phyloP scores from a whole-genome alignment of 2,888 invertebrate genomes.

The Eupithecia dodoneata region DNA sequence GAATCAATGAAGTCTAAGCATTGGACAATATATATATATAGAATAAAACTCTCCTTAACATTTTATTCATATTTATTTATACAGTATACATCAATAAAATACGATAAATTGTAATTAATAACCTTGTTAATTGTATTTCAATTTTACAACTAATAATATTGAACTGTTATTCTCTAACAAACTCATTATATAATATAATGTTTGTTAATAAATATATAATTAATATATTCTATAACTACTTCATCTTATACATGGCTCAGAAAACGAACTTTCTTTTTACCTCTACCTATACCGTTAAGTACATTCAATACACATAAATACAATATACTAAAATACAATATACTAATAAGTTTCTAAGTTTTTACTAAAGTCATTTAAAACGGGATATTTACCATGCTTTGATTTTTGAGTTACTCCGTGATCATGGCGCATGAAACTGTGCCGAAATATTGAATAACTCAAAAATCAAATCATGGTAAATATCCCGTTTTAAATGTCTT shows the following conservation, averaged over 20 bases:
- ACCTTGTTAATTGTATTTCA: slow-evolving; percentile 56
- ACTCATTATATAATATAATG: slow-evolving; percentile 51
- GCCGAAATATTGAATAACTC: too few species aligned
- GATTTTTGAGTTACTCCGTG: too few species aligned
- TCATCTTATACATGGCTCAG: slow-evolving; percentile 56
- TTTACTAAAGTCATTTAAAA: too few species aligned
- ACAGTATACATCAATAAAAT: slow-evolving; percentile 74
- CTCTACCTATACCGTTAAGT: slow-evolving; percentile 38
- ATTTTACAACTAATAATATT: slow-evolving; percentile 38
- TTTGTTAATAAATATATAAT: slow-evolving; percentile 44
- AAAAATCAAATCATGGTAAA: too few species aligned
- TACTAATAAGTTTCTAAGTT: slow-evolving; percentile 35
- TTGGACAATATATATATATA: too few species aligned
- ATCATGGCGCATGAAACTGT: too few species aligned
- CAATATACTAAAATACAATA: slow-evolving; percentile 35
- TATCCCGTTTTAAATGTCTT: too few species aligned
- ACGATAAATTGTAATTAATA: slow-evolving; percentile 72
- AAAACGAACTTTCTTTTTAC: slow-evolving; percentile 50
- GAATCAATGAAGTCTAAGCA: too few species aligned
- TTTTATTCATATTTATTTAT: slow-evolving; percentile 56
- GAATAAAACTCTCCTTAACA: slow-evolving; percentile 32
- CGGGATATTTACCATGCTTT: too few species aligned
- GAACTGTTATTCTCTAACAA: slow-evolving; percentile 27
- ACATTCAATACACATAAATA: not conserved
- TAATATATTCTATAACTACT: slow-evolving; percentile 42